These are phyloP conservation scores for Pogonognathellus flavescens DNA, from an alignment of 1,140 invertebrate genomes.

Conservation along the genomic window DNA sequence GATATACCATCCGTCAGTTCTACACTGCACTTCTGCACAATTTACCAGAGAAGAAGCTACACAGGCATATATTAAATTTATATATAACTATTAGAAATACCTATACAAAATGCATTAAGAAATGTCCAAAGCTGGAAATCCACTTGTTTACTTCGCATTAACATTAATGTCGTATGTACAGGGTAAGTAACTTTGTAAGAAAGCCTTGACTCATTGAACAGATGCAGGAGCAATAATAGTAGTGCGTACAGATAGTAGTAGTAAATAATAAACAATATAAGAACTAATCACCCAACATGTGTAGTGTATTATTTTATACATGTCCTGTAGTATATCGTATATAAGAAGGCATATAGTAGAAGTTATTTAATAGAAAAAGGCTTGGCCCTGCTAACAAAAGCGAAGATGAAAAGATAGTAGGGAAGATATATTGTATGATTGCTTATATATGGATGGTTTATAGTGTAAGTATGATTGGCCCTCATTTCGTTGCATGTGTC, in stretches of 20 bases:
- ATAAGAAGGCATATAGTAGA: neutral
- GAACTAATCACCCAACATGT: no score
- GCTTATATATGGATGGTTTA: neutral
- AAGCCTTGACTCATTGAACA: neutral
- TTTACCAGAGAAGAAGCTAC: no score
- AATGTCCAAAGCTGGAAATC: conserved; percentile 25
- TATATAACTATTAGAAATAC: neutral
- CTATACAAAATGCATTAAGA: neutral
- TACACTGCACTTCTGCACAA: neutral
- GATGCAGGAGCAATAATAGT: no score
- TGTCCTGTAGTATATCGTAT: neutral
- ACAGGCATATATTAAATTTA: neutral
- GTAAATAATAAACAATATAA: no score
- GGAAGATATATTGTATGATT: conserved; percentile 20
- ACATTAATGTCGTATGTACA: conserved; percentile 45
- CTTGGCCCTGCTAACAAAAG: conserved; percentile 39
- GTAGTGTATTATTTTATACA: no score
- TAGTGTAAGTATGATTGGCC: conserved; percentile 30
- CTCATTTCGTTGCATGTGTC: conserved; percentile 28
- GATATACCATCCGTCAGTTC: no score
- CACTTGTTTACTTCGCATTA: conserved; percentile 43
- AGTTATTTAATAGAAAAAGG: conserved; percentile 28
- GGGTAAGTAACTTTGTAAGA: conserved; percentile 12
- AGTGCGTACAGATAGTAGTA: no score
- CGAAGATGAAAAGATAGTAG: conserved; percentile 35